Percentiles rank a stretch among this genome's conserved stretches.
Conservation (phyloP, 2,888 invertebrate species). For the Pheosia gnoma region DNA sequence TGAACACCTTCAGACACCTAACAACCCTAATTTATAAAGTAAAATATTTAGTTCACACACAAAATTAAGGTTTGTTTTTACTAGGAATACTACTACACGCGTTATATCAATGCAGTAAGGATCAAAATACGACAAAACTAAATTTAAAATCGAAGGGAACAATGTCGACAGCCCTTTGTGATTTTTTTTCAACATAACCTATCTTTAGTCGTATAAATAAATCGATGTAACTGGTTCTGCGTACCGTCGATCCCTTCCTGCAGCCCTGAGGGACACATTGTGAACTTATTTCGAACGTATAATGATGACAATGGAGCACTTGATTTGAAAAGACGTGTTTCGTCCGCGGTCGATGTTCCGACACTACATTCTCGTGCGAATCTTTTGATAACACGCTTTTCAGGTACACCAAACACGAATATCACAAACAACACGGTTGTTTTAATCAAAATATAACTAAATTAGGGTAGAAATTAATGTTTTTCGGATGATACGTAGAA, state of each 20-base stretch:
- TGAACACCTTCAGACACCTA: neutral
- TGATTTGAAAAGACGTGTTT: slow-evolving; percentile 34
- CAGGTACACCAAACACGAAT: slow-evolving; percentile 16
- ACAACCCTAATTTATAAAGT: neutral
- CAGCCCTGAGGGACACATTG: slow-evolving; percentile 37
- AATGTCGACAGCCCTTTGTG: slow-evolving; percentile 19
- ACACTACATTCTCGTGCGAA: slow-evolving; percentile 45
- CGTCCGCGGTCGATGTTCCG: slow-evolving; percentile 23
- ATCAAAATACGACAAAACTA: slow-evolving; percentile 13
- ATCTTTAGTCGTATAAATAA: slow-evolving; percentile 55
- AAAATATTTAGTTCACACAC: slow-evolving; percentile 5
- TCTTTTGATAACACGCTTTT: slow-evolving; percentile 20
- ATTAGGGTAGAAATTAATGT: slow-evolving; percentile 17
- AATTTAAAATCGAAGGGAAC: neutral
- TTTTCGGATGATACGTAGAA: slow-evolving; percentile 9
- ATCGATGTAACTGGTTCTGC: slow-evolving; percentile 59
- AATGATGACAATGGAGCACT: slow-evolving; percentile 29
- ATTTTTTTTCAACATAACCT: slow-evolving; percentile 45
- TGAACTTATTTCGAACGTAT: slow-evolving; percentile 32
- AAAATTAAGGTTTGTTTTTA: neutral
- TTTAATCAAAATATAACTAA: slow-evolving; percentile 9
- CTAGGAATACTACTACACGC: slow-evolving; percentile 4
- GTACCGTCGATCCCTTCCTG: slow-evolving; percentile 51
- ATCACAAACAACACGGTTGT: slow-evolving; percentile 7
- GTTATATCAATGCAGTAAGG: slow-evolving; percentile 8